Conservation (phyloP, 2,888 invertebrate species). For the Heliconius aoede region DNA sequence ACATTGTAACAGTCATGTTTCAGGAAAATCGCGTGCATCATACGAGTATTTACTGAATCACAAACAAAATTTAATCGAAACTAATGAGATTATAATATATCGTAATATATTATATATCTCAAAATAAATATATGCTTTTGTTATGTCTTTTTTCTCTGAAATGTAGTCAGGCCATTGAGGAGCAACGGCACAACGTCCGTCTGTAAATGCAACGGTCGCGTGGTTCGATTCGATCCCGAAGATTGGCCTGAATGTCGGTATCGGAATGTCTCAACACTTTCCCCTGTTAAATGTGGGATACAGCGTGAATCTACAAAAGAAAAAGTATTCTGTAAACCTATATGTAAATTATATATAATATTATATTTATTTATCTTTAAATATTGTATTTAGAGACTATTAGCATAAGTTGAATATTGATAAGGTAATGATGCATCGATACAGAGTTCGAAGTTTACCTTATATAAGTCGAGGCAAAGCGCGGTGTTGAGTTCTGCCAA, state of each 20-base stretch:
- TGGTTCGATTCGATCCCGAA: background rate
- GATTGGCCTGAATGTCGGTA: background rate
- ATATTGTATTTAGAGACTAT: background rate
- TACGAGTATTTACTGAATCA: slow-evolving; percentile 41
- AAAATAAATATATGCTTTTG: background rate
- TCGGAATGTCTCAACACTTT: background rate
- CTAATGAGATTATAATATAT: slow-evolving; percentile 29
- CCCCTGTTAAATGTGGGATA: background rate
- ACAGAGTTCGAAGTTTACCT: slow-evolving; percentile 1
- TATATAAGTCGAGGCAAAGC: too few relatives aligned
- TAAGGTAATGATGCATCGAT: slow-evolving; percentile 8
- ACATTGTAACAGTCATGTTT: slow-evolving; percentile 60
- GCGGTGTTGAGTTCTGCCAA: too few relatives aligned
- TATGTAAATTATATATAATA: too few relatives aligned
- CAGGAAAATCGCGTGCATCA: slow-evolving; percentile 61
- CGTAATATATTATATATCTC: background rate
- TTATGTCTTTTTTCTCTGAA: background rate
- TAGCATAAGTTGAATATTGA: background rate
- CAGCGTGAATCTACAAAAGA: background rate
- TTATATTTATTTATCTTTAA: background rate
- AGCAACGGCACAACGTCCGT: background rate
- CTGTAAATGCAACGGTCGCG: background rate
- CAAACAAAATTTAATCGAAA: slow-evolving; percentile 24
- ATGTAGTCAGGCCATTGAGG: background rate
- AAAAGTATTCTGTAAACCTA: too few relatives aligned